phyloP scores from a whole-genome alignment of 35 echinoderm and acorn worm genomes.

The Hemicentrotus pulcherrimus region DNA sequence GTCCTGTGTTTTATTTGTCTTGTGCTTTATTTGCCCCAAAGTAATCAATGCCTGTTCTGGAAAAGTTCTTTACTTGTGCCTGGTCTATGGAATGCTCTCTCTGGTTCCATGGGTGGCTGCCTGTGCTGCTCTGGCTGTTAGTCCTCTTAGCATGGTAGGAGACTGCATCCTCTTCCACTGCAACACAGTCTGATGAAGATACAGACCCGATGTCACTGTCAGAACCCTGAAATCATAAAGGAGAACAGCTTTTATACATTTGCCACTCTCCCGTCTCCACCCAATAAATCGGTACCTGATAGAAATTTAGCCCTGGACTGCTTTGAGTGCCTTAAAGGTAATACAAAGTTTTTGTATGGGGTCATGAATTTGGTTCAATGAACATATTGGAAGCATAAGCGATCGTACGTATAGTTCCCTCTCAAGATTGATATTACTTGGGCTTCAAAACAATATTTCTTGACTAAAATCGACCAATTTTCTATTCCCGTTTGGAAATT shows the following conservation, averaged over 20 bases:
- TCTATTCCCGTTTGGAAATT: too few species aligned
- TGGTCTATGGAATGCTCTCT: neutral
- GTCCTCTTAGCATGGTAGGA: neutral
- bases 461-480: neutral
- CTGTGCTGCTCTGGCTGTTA: neutral
- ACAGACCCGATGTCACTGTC: slow-evolving; percentile 36
- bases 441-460: neutral
- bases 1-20: neutral
- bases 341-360: too few species aligned
- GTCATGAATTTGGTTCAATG: too few species aligned
- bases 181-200: slow-evolving; percentile 46
- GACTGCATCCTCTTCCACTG: slow-evolving; percentile 23
- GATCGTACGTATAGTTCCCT: neutral
- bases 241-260: neutral
- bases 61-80: neutral
- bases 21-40: neutral
- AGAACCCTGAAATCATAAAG: neutral
- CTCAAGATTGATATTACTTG: neutral
- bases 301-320: neutral
- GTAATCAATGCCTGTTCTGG: neutral
- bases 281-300: neutral
- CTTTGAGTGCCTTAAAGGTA: neutral
- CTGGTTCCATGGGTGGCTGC: neutral
- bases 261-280: neutral
- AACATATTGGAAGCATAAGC: too few species aligned